These are phyloP conservation scores for Epiblema foenella DNA, from an alignment of 2,888 invertebrate genomes.

Conservation along the genomic window DNA sequence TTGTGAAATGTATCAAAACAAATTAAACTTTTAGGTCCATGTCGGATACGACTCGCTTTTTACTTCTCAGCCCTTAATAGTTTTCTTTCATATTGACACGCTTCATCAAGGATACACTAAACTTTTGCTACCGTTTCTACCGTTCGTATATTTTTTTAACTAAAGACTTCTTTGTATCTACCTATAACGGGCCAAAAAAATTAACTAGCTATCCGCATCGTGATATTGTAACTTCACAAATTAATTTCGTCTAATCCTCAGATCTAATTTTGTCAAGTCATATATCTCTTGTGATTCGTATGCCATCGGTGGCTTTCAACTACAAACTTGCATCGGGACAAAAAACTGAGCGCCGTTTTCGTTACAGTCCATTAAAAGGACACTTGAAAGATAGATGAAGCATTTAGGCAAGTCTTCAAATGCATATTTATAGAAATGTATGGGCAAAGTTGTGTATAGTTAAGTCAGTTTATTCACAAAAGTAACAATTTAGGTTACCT, in stretches of 20 bases:
- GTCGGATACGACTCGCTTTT: slow-evolving; percentile 58
- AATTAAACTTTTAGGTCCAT: slow-evolving; percentile 60
- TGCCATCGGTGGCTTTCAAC: slow-evolving; percentile 73
- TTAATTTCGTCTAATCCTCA: slow-evolving; percentile 73
- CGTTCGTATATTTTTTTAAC: slow-evolving; percentile 60
- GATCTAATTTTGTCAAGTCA: slow-evolving; percentile 75
- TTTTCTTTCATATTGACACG: slow-evolving; percentile 77
- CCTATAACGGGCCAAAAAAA: slow-evolving; percentile 52
- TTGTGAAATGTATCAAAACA: slow-evolving; percentile 52
- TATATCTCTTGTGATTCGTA: slow-evolving; percentile 71
- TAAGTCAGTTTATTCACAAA: slow-evolving; percentile 12
- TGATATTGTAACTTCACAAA: slow-evolving; percentile 69
- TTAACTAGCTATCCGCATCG: slow-evolving; percentile 71
- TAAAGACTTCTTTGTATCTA: slow-evolving; percentile 57
- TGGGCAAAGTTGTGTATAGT: background rate
- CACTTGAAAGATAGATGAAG: slow-evolving; percentile 76
- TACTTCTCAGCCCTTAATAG: slow-evolving; percentile 68
- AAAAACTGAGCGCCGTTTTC: slow-evolving; percentile 72
- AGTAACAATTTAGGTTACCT: slow-evolving; percentile 29
- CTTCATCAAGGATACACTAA: slow-evolving; percentile 70
- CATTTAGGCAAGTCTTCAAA: slow-evolving; percentile 42
- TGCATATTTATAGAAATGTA: slow-evolving; percentile 44
- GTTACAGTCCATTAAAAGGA: slow-evolving; percentile 74
- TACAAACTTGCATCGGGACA: slow-evolving; percentile 57
- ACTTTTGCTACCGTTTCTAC: slow-evolving; percentile 78